These are phyloP conservation scores for Nematopogon swammerdamellus DNA, from an alignment of 2,888 invertebrate genomes.

Conservation along the genomic window DNA sequence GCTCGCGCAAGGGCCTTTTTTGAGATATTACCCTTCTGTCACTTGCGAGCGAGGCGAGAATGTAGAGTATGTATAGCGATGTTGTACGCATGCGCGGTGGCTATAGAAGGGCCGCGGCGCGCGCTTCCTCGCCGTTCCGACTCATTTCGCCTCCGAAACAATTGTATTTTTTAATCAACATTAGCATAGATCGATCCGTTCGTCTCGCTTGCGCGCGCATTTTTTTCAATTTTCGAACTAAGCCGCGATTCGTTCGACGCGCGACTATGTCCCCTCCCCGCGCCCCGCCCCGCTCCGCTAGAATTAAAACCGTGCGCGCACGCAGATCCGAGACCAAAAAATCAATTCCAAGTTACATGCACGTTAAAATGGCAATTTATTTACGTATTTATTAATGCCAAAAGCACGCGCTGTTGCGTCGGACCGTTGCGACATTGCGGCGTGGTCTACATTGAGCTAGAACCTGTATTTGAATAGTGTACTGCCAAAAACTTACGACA, in stretches of 20 bases:
- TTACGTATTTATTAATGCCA: conserved; percentile 19
- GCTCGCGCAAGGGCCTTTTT: background rate
- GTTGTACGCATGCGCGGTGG: no score
- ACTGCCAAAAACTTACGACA: background rate
- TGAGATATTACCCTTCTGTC: background rate
- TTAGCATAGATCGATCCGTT: background rate
- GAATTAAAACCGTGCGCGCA: background rate
- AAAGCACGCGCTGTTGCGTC: background rate
- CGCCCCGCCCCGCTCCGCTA: background rate
- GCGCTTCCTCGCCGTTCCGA: background rate
- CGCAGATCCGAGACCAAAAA: conserved; percentile 4
- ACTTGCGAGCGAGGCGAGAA: no score
- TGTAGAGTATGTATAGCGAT: no score
- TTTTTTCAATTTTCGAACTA: background rate
- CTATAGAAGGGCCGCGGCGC: no score
- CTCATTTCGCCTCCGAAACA: background rate
- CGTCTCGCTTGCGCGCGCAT: background rate
- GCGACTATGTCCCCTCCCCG: background rate
- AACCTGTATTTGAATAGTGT: background rate
- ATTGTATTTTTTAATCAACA: background rate
- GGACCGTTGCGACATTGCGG: background rate
- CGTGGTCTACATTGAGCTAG: background rate
- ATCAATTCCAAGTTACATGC: conserved; percentile 16
- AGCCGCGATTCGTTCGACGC: background rate
- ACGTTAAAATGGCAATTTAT: conserved; percentile 42